Evolutionary conservation across 2,113 vertebrate species (phyloP).

Genomic region (Helogale parvula): DNA sequence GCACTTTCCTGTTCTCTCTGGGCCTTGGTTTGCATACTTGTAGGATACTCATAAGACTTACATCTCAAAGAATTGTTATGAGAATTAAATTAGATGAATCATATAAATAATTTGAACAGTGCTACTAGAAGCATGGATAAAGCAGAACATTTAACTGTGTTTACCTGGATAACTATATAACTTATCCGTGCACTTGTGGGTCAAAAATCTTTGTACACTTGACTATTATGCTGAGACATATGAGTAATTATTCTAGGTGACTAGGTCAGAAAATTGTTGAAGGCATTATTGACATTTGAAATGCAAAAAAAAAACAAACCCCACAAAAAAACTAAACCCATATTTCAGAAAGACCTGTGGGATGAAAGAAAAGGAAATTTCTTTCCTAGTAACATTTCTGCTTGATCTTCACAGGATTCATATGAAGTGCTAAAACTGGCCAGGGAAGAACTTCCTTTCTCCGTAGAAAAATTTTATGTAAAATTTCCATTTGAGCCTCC

Average conservation of each 20-base stretch:
- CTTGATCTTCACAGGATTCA: background rate
- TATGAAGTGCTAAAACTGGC: background rate
- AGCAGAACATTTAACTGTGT: background rate
- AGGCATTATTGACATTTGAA: background rate
- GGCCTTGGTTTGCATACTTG: background rate
- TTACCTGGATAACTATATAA: background rate
- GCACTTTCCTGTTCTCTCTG: background rate
- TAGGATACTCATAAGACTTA: background rate
- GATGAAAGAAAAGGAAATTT: constrained; percentile 17
- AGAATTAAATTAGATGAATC: background rate
- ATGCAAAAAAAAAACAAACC: background rate
- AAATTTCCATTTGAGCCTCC: background rate
- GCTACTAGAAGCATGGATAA: background rate
- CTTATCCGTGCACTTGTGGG: background rate
- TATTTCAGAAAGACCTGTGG: background rate
- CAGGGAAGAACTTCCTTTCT: background rate
- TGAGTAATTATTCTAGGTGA: background rate
- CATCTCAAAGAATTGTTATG: background rate
- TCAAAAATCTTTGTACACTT: background rate
- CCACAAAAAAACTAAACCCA: background rate
- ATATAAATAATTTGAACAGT: background rate
- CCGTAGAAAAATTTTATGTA: background rate
- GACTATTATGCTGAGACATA: background rate
- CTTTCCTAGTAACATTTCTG: background rate
- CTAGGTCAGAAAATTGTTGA: background rate